A percentile compares a stretch with the other conserved stretches of the same genome.
phyloP scores from a whole-genome alignment of 2,888 invertebrate genomes.

The Halictus ligatus region DNA sequence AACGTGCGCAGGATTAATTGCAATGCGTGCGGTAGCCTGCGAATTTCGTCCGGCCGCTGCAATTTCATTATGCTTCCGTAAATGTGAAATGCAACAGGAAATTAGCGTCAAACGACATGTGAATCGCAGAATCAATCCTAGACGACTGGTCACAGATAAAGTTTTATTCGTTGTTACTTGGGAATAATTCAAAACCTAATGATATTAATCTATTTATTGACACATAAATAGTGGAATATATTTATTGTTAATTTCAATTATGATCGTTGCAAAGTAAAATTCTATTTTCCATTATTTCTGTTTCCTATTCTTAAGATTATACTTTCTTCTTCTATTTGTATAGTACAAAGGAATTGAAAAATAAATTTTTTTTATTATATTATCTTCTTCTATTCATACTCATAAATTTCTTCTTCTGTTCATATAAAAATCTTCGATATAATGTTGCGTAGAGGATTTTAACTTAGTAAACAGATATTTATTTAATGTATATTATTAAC shows the following conservation, averaged over 20 bases:
- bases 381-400: too few relatives aligned
- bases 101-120: neutral
- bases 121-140: neutral
- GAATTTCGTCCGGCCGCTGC: neutral
- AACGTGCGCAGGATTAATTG: constrained; percentile 10
- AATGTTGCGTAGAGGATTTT: neutral
- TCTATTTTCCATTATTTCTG: too few relatives aligned
- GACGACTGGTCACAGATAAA: neutral
- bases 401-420: too few relatives aligned
- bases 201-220: too few relatives aligned
- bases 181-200: neutral
- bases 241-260: too few relatives aligned
- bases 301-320: too few relatives aligned
- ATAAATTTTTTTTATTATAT: too few relatives aligned
- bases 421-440: neutral
- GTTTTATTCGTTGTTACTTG: neutral
- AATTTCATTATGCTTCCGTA: constrained; percentile 4
- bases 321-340: too few relatives aligned
- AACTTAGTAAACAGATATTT: neutral
- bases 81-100: neutral
- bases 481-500: neutral
- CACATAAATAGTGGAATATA: too few relatives aligned
- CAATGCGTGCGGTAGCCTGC: neutral
- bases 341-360: neutral
- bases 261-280: too few relatives aligned